Percentiles rank a stretch among this genome's conserved stretches.
Evolutionary conservation across 2,113 vertebrate species (phyloP).

Genomic region (Microcebus ravelobensis): DNA sequence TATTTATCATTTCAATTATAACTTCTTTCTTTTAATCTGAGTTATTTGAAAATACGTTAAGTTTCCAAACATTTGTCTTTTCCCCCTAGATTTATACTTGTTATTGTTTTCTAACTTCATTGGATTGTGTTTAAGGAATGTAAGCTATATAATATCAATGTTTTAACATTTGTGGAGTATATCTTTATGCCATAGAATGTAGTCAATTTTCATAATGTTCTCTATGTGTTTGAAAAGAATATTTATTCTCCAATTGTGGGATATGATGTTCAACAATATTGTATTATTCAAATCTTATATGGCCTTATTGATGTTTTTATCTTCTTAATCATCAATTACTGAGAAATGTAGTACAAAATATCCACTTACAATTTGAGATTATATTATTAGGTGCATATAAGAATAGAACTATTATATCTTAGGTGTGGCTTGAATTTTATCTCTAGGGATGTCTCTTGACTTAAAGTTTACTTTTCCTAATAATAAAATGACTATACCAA

Average conservation of each 20-base stretch:
- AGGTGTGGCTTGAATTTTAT: neutral
- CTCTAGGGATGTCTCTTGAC: neutral
- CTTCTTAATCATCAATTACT: neutral
- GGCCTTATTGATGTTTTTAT: neutral
- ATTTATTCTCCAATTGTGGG: neutral
- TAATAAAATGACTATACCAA: neutral
- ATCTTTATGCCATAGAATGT: neutral
- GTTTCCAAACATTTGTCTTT: neutral
- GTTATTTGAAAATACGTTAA: neutral
- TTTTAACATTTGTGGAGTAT: neutral
- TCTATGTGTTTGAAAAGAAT: neutral
- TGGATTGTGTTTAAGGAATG: neutral
- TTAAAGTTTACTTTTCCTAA: slow-evolving; percentile 30
- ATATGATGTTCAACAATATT: neutral
- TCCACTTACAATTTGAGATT: neutral
- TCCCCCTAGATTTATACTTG: neutral
- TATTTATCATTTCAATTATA: neutral
- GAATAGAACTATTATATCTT: neutral
- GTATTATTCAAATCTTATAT: neutral
- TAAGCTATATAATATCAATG: neutral
- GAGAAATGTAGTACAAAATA: neutral
- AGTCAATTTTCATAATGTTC: slow-evolving; percentile 4
- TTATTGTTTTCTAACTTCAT: neutral
- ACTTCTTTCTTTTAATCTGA: neutral
- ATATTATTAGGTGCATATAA: neutral